Percentiles rank a stretch among this genome's conserved stretches.
Conservation (phyloP, 2,888 invertebrate species). For the Abrostola triplasia region DNA sequence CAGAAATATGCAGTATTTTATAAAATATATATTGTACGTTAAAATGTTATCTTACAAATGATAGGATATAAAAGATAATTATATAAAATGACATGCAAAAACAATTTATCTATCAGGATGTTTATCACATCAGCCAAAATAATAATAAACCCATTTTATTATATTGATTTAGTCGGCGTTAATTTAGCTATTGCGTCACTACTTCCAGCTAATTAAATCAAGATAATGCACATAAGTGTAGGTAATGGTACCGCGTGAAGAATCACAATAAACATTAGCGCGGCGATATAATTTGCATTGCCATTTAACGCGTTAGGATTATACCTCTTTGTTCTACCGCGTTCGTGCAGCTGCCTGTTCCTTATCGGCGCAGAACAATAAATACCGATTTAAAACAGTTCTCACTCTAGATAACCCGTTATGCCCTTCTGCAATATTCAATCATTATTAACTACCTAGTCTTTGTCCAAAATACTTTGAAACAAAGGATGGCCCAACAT, state of each 20-base stretch:
- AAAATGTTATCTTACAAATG: conserved; percentile 25
- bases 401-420: conserved; percentile 75
- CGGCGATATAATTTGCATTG: conserved; percentile 71
- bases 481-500: conserved; percentile 33
- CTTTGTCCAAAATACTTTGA: conserved; percentile 49
- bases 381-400: conserved; percentile 81
- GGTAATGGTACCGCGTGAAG: conserved; percentile 69
- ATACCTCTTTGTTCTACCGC: conserved; percentile 81
- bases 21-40: conserved; percentile 8
- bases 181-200: conserved; percentile 66
- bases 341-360: conserved; percentile 79
- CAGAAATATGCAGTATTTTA: conserved; percentile 16
- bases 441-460: conserved; percentile 31
- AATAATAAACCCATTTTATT: conserved; percentile 4
- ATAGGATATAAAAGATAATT: conserved; percentile 29
- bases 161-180: conserved; percentile 20
- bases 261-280: conserved; percentile 64
- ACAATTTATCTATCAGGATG: conserved; percentile 35
- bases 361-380: conserved; percentile 82
- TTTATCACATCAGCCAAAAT: conserved; percentile 34
- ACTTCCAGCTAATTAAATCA: conserved; percentile 71
- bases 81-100: conserved; percentile 28
- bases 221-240: conserved; percentile 77
- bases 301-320: conserved; percentile 75
- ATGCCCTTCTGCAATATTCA: conserved; percentile 58